phyloP scores from a whole-genome alignment of 2,113 vertebrate species.

The Crotalus helleri region DNA sequence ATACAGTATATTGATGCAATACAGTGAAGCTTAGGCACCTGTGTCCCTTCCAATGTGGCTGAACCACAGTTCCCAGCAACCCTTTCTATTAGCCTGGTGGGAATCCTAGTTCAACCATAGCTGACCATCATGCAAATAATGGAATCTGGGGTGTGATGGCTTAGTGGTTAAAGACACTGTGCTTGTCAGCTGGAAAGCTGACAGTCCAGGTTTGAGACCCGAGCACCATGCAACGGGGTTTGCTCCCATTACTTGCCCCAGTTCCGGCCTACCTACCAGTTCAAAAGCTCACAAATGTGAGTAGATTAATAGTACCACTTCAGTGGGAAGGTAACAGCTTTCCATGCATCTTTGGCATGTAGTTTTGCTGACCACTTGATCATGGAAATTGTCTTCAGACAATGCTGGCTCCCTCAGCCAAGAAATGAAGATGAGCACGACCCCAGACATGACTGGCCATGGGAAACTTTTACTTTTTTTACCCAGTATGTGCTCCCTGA shows the following conservation, averaged over 20 bases:
- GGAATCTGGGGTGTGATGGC: neutral
- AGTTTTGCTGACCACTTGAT: neutral
- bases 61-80: neutral
- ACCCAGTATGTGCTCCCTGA: neutral
- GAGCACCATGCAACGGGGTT: neutral
- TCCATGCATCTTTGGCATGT: neutral
- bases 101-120: neutral
- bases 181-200: neutral
- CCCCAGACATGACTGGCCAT: neutral
- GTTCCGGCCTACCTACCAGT: neutral
- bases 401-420: neutral
- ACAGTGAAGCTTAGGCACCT: neutral
- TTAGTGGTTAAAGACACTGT: neutral
- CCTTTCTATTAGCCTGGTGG: neutral
- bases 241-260: neutral
- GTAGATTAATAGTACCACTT: neutral
- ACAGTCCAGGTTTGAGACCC: neutral
- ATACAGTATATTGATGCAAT: neutral
- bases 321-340: neutral
- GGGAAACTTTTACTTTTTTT: neutral
- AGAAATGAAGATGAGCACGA: neutral
- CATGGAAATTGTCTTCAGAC: neutral
- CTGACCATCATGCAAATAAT: neutral
- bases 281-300: neutral
- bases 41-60: neutral